Base-by-base conservation (phyloP, 2,797 vertebrate species). In the Poecile montanus region DNA sequence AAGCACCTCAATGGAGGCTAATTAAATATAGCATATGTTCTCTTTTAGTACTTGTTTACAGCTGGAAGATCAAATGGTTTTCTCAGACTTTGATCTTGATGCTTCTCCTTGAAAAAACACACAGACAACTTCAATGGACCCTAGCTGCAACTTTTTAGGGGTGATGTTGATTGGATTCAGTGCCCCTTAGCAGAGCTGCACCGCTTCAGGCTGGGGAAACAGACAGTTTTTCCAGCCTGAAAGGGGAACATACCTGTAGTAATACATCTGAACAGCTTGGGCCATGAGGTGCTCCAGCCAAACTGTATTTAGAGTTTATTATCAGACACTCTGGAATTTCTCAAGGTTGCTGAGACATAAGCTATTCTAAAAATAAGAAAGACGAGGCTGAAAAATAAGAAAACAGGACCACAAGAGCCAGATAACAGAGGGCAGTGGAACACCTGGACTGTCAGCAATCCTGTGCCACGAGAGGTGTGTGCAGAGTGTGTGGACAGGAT, bases 51-150 rank as follows among this genome's bases (percentile, higher is more conserved):
- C 60, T 81, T 74, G 88, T 95, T 97, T 97, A 97, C 86, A 93
- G 61, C 75, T 87, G n/a, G 25, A 48, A 96, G 96, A 97, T 95
- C 78, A 97, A 95, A 96, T 82, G 50, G 34, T 65, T 91, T 78
- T 67, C 66, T 76, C 60, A 58, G 92, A 82, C 91, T 96, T 82
- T 95, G 92, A 97, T 96, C 95, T 96, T 85, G 53, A 77, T 77
- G 40, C 17, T 88, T 80, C 61, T 56, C 85, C 83, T 91, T 50
- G 82, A 78, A 89, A 91, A 89, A 90, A 42, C 44, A 88, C 66
- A 44, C 26, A 61, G 53, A 63, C 44, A 36, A 36, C 13, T 84
- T 83, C 75, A 95, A 4, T 10, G 42, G 83, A 66, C 60, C 27
- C 65, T 56, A 5, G 17, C 7, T 40, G n/a, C 62, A 88, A 18